Conservation (phyloP, 2,888 invertebrate genomes). For the Lasioglossum zephyrum region DNA sequence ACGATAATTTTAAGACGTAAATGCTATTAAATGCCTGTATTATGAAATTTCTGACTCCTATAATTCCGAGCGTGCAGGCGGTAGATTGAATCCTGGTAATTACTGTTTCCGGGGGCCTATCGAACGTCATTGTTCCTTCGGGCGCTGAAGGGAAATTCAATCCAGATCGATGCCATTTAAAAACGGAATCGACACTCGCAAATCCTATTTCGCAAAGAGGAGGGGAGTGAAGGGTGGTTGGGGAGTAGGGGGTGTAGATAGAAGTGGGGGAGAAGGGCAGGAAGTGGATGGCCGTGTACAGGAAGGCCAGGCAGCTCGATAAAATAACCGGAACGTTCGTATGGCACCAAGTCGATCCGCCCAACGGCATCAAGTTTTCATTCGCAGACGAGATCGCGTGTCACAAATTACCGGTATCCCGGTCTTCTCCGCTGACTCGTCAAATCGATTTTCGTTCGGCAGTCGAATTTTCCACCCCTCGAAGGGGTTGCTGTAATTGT, state of each 20-base stretch:
- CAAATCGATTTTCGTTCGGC: slow-evolving; percentile 80
- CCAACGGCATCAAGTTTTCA: slow-evolving; percentile 78
- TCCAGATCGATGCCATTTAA: slow-evolving; percentile 33
- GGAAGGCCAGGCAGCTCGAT: slow-evolving; percentile 49
- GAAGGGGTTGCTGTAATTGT: slow-evolving; percentile 34
- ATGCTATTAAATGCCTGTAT: no score
- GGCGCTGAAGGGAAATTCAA: neutral
- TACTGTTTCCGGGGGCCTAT: neutral
- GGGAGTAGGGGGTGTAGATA: neutral
- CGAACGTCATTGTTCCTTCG: slow-evolving; percentile 20
- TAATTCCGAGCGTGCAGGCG: neutral
- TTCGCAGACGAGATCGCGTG: slow-evolving; percentile 80
- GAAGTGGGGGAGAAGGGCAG: neutral
- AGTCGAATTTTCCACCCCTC: slow-evolving; percentile 60
- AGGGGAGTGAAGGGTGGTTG: neutral
- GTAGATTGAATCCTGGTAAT: slow-evolving; percentile 13
- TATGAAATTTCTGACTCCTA: neutral
- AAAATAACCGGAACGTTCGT: slow-evolving; percentile 67
- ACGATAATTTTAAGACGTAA: neutral
- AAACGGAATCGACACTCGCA: slow-evolving; percentile 28
- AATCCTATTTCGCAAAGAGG: slow-evolving; percentile 19
- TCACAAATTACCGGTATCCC: slow-evolving; percentile 81
- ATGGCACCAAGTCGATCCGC: slow-evolving; percentile 69
- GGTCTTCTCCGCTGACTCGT: slow-evolving; percentile 62
- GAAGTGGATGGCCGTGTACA: slow-evolving; percentile 20